Evolutionary conservation across 2,113 vertebrate genomes (phyloP), one percentile per base, ranked within the genome.

Genomic region (Coracopsis vasa): DNA sequence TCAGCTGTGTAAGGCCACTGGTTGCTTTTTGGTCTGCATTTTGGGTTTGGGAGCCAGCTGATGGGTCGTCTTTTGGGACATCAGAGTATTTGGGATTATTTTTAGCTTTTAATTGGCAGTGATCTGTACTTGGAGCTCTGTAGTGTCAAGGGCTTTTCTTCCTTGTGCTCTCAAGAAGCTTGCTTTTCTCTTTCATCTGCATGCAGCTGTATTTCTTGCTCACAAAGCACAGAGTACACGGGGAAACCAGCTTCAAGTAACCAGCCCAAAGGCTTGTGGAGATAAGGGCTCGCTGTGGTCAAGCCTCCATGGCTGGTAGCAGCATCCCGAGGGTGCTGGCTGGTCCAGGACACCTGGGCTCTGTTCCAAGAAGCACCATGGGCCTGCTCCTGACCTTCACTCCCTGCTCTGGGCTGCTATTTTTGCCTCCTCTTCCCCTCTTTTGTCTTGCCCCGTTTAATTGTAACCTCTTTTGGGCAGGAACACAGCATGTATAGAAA

Each of bases 51-150:
- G 77, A 95, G 86, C 80, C 91, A 85, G 91, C 80, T 74, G 87
- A 71, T 91, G 94, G 92, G 86, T 88, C 37, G 1, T 79, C 80
- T 80, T 92, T 35, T 21, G 86, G 86, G 80, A 74, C 86, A 64
- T 45, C 2, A 3, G 86, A 92, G 67, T 73, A 53, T 86, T 64
- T 41, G 84, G 58, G 83, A 75, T 80, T 95, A 95, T 95, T 96
- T 97, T 96, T 96, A 96, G 95, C 80, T 90, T 90, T 87, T 94
- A 86, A 95, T 94, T 95, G 89, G 87, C 78, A 70, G 91, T 4
- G 94, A 79, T 91, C 91, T 72, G 80, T 39, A 11, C 93, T 91
- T 45, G 47, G 95, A 94, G 80, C 92, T 53, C 24, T 1, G 5
- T 33, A 13, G 84, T 70, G 87, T 95, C 93, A 51, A 90, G 82